These are phyloP conservation scores for Lophius americanus DNA, from an alignment of 2,797 vertebrate genomes.

Conservation along the genomic window DNA sequence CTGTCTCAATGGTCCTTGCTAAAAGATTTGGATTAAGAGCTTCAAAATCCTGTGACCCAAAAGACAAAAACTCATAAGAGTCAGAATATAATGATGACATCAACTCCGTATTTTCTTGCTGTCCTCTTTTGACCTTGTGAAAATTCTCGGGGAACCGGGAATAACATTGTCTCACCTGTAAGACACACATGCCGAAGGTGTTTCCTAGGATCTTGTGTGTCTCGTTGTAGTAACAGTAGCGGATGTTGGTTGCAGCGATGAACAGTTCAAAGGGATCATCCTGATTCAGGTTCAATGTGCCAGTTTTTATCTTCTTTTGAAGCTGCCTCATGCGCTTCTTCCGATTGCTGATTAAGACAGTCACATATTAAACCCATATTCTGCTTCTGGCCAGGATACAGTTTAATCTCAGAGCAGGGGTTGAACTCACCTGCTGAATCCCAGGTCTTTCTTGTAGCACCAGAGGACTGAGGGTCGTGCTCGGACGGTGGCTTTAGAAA, in stretches of 20 bases:
- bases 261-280: slow-evolving; percentile 98
- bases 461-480: slow-evolving; percentile 95
- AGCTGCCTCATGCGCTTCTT: slow-evolving; percentile 98
- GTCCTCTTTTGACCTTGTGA: no score
- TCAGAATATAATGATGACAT: neutral
- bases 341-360: slow-evolving; percentile 84
- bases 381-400: neutral
- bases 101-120: neutral
- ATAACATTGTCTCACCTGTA: slow-evolving; percentile 84
- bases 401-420: neutral
- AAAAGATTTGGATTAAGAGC: slow-evolving; percentile 95
- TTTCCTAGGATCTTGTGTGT: slow-evolving; percentile 98
- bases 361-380: neutral
- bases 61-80: neutral
- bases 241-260: slow-evolving; percentile 95
- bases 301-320: slow-evolving; percentile 96
- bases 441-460: slow-evolving; percentile 98
- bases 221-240: slow-evolving; percentile 98
- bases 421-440: slow-evolving; percentile 91
- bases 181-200: slow-evolving; percentile 96
- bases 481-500: slow-evolving; percentile 93
- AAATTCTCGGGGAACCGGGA: no score
- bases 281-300: slow-evolving; percentile 91
- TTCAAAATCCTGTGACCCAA: slow-evolving; percentile 90
- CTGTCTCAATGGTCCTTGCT: slow-evolving; percentile 94